Percentiles rank a stretch among this genome's conserved stretches.
These are phyloP conservation scores for Rhaphigaster nebulosa DNA, from an alignment of 2,888 invertebrate genomes.

Conservation along the genomic window DNA sequence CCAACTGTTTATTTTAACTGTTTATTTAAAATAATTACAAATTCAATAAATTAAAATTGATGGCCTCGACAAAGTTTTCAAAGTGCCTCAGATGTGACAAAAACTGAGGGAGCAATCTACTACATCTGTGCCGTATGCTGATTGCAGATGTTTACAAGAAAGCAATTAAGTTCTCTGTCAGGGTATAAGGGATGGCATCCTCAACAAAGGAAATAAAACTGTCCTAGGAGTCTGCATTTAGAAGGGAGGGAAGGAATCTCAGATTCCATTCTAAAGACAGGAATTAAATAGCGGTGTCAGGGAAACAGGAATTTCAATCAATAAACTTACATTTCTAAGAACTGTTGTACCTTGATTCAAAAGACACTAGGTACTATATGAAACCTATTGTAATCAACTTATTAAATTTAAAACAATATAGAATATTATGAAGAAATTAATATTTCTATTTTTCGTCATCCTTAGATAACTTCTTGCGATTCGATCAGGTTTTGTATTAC, in stretches of 20 bases:
- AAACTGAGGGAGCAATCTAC: not conserved
- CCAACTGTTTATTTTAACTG: too few species aligned
- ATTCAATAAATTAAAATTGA: too few species aligned
- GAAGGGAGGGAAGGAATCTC: not conserved
- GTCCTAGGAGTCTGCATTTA: not conserved
- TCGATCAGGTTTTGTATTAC: too few species aligned
- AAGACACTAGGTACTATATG: too few species aligned
- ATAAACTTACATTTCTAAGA: not conserved
- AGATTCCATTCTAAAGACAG: not conserved
- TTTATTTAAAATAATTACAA: too few species aligned
- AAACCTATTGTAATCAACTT: too few species aligned
- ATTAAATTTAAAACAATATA: too few species aligned
- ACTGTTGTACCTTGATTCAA: not conserved
- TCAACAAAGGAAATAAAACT: conserved; percentile 11
- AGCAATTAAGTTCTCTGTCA: conserved; percentile 34
- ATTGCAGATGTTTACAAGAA: conserved; percentile 26
- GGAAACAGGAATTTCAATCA: not conserved
- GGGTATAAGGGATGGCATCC: not conserved
- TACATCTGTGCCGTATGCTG: not conserved
- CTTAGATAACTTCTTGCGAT: too few species aligned
- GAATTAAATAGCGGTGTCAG: not conserved
- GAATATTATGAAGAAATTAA: too few species aligned
- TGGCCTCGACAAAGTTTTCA: not conserved
- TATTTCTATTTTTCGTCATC: too few species aligned
- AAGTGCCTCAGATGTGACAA: not conserved